phyloP scores from a whole-genome alignment of 2,113 vertebrate species.

The Rhabdomys dilectus region DNA sequence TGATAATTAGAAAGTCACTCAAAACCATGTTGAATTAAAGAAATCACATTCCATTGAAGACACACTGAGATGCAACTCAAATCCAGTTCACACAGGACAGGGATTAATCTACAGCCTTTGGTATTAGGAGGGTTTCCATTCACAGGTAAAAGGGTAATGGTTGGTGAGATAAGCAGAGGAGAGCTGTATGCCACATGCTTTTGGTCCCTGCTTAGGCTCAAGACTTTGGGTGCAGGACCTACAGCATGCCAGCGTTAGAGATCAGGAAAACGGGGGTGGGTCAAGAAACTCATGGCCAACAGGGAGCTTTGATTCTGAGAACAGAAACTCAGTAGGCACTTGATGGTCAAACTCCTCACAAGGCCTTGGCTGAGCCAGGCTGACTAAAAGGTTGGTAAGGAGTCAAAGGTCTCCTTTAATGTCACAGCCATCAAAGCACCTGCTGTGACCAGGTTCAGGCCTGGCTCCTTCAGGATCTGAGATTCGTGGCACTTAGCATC shows the following conservation, averaged over 20 bases:
- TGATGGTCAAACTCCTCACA: neutral
- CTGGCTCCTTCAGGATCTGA: neutral
- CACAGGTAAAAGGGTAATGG: accelerated
- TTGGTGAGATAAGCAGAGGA: no score
- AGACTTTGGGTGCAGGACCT: neutral
- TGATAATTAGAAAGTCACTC: neutral
- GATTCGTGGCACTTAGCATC: accelerated
- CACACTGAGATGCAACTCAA: neutral
- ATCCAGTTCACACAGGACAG: neutral
- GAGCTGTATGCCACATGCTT: neutral
- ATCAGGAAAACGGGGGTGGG: neutral
- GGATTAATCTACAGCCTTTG: neutral
- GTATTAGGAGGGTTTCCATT: neutral
- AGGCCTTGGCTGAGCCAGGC: neutral
- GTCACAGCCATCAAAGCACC: neutral
- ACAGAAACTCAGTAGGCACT: neutral
- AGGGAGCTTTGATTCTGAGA: neutral
- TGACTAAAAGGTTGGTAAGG: neutral
- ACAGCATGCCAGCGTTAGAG: neutral
- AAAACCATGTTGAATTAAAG: neutral
- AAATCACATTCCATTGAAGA: neutral
- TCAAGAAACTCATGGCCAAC: neutral
- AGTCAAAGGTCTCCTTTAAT: neutral
- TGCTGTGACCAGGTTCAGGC: neutral
- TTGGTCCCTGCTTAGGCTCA: neutral